A percentile compares a stretch with the other conserved stretches of the same genome.
phyloP scores from a whole-genome alignment of 2,113 vertebrate species.

The Pimephales promelas region DNA sequence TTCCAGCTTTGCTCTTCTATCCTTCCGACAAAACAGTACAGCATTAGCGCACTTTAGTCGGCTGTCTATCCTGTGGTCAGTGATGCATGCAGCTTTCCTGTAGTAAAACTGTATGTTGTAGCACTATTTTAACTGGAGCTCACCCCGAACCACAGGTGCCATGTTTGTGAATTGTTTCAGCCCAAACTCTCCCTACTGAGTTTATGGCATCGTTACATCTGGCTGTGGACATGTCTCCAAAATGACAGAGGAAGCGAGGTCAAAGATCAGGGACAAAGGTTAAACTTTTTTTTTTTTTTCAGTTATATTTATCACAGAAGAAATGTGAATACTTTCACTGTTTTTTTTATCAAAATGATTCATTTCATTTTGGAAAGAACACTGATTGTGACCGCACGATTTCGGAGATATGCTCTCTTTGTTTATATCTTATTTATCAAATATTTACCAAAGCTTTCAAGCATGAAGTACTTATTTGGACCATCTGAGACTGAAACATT shows the following conservation, averaged over 20 bases:
- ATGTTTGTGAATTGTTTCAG: slow-evolving; percentile 57
- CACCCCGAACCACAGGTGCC: slow-evolving; percentile 36
- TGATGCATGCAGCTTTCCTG: slow-evolving; percentile 41
- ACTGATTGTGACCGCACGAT: background rate
- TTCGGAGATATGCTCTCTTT: slow-evolving; percentile 18
- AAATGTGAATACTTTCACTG: background rate
- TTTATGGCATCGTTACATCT: slow-evolving; percentile 64
- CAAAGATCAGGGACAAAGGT: slow-evolving; percentile 54
- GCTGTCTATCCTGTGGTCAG: slow-evolving; percentile 54
- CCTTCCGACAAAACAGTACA: background rate
- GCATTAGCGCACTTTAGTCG: slow-evolving; percentile 46
- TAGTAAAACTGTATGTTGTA: slow-evolving; percentile 38
- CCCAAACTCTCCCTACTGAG: slow-evolving; percentile 55
- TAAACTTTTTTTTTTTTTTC: slow-evolving; percentile 24
- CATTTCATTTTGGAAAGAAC: background rate
- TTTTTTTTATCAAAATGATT: slow-evolving; percentile 18
- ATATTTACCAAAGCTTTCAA: slow-evolving; percentile 52
- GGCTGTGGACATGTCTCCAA: slow-evolving; percentile 51
- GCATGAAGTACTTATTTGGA: slow-evolving; percentile 35
- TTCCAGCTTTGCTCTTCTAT: slow-evolving; percentile 64
- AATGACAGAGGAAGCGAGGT: slow-evolving; percentile 54
- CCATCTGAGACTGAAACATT: slow-evolving; percentile 28
- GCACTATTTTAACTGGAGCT: slow-evolving; percentile 15
- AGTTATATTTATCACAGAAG: slow-evolving; percentile 4
- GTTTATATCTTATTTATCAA: slow-evolving; percentile 37